phyloP scores from a whole-genome alignment of 1,140 invertebrate genomes.

The Diabrotica virgifera region DNA sequence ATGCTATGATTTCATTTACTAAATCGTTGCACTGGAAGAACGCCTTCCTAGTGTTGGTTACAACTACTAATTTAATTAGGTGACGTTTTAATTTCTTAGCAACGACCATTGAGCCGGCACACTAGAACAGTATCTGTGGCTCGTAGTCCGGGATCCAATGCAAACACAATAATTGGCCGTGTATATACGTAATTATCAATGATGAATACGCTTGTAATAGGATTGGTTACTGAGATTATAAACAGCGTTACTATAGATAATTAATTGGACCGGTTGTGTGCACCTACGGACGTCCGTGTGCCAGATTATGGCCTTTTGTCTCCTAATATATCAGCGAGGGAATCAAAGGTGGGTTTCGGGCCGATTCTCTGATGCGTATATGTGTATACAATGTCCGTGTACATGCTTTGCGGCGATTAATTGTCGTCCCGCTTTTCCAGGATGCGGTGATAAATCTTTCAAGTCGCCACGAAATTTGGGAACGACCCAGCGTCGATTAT shows the following conservation, averaged over 20 bases:
- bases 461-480: background rate
- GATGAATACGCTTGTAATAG: slow-evolving; percentile 29
- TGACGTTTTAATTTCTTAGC: background rate
- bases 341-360: slow-evolving; percentile 14
- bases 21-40: no score
- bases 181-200: slow-evolving; percentile 32
- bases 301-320: slow-evolving; percentile 30
- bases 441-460: background rate
- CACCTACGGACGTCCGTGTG: slow-evolving; percentile 30
- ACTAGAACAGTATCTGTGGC: background rate
- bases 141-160: background rate
- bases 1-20: no score
- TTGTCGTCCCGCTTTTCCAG: background rate
- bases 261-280: slow-evolving; percentile 32
- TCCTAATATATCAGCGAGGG: slow-evolving; percentile 24
- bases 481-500: background rate
- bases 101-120: background rate
- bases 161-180: slow-evolving; percentile 21
- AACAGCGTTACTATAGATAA: slow-evolving; percentile 32
- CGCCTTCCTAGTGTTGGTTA: no score
- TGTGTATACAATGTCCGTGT: slow-evolving; percentile 5
- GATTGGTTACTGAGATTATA: slow-evolving; percentile 29
- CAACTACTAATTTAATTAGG: no score
- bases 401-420: background rate
- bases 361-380: slow-evolving; percentile 8